Conservation (phyloP, 2,797 vertebrate species). For the Tympanoctomys barrerae region DNA sequence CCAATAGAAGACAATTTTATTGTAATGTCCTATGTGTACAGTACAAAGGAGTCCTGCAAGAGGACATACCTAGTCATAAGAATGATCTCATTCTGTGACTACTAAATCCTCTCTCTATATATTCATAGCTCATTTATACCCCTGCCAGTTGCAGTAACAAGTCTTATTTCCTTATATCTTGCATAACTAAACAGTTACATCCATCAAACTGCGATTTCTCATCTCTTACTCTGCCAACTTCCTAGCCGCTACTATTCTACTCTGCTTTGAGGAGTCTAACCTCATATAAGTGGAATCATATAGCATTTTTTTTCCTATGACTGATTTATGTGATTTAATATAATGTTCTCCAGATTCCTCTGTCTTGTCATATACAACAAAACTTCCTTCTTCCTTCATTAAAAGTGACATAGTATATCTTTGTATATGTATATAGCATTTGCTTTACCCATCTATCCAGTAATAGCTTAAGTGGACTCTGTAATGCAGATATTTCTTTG, state of each 20-base stretch:
- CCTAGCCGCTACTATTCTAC: not conserved
- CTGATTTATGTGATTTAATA: not conserved
- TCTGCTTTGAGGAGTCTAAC: not conserved
- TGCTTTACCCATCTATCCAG: not conserved
- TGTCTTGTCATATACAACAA: not conserved
- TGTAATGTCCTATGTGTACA: not conserved
- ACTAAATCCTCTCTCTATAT: not conserved
- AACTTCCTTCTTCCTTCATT: not conserved
- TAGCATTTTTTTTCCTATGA: not conserved
- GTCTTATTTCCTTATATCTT: not conserved
- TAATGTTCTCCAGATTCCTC: not conserved
- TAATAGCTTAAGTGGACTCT: not conserved
- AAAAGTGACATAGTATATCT: not conserved
- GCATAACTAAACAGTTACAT: not conserved
- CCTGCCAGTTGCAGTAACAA: not conserved
- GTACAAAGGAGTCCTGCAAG: not conserved
- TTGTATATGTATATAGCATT: not conserved
- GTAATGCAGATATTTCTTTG: not conserved
- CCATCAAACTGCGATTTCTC: not conserved
- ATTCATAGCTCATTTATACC: not conserved
- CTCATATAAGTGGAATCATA: not conserved
- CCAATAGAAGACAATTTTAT: not conserved
- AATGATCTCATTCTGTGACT: not conserved
- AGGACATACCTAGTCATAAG: not conserved
- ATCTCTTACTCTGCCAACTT: not conserved